A percentile compares a stretch with the other conserved stretches of the same genome.
Conservation (phyloP, 2,797 vertebrate genomes). For the Manis pentadactyla region DNA sequence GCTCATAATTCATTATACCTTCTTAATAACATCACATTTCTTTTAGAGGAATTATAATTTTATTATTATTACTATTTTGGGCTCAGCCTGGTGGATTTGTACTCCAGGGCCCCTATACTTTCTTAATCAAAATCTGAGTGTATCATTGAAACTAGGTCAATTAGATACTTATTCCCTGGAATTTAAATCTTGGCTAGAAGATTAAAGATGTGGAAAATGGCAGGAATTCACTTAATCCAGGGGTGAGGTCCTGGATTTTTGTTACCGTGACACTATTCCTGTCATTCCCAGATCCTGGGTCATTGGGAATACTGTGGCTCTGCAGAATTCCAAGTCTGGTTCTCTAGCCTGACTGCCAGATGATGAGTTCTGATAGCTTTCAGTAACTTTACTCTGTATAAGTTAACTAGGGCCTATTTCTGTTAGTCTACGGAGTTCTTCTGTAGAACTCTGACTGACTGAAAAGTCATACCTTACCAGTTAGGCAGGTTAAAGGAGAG, state of each 20-base stretch:
- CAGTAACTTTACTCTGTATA: neutral
- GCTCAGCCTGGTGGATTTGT: neutral
- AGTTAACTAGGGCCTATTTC: neutral
- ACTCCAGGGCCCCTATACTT: neutral
- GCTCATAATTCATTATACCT: neutral
- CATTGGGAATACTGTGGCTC: neutral
- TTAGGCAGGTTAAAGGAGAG: neutral
- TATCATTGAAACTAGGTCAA: neutral
- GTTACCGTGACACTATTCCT: neutral
- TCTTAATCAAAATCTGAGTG: neutral
- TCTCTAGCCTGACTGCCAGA: neutral
- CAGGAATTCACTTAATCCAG: neutral
- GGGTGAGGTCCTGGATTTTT: neutral
- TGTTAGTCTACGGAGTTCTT: neutral
- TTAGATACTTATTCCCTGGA: neutral
- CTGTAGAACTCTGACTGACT: neutral
- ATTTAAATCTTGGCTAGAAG: constrained; percentile 34
- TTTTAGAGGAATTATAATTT: neutral
- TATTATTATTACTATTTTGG: neutral
- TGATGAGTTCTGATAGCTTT: neutral
- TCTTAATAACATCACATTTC: neutral
- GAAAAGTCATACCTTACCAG: neutral
- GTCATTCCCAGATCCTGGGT: neutral
- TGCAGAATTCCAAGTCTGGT: neutral
- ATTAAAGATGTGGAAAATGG: neutral